phyloP scores from a whole-genome alignment of 2,113 vertebrate genomes.

The Larimichthys polyactis region DNA sequence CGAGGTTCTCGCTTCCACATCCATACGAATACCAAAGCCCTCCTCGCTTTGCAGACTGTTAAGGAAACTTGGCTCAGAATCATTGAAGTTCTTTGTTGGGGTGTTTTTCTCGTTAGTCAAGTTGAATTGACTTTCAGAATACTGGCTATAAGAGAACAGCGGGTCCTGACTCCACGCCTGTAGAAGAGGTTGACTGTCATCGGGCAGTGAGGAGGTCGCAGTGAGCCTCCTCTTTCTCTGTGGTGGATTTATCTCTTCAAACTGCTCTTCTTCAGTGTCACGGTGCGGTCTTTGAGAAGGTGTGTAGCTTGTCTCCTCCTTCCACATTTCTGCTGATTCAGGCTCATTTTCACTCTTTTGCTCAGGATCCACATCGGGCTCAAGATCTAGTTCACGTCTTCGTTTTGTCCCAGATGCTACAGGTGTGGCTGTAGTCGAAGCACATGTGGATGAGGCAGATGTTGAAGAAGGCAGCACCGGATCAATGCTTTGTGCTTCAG shows the following conservation, averaged over 20 bases:
- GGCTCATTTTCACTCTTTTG: conserved; percentile 21
- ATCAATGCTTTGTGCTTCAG: conserved; percentile 43
- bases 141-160: conserved; percentile 38
- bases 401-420: conserved; percentile 56
- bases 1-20: conserved; percentile 44
- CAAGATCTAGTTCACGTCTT: conserved; percentile 19
- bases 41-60: conserved; percentile 47
- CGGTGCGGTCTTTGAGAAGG: neutral
- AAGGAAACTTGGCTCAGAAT: conserved; percentile 34
- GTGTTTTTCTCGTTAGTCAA: neutral
- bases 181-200: conserved; percentile 32
- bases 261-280: conserved; percentile 49
- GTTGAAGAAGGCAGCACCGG: conserved; percentile 9
- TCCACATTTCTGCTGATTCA: conserved; percentile 16
- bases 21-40: conserved; percentile 29
- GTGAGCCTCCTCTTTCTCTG: conserved; percentile 55
- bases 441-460: neutral
- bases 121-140: conserved; percentile 33
- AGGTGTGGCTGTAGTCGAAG: neutral
- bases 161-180: conserved; percentile 62
- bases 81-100: neutral
- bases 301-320: neutral
- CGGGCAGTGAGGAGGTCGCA: neutral
- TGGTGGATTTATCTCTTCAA: conserved; percentile 53
- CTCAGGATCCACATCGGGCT: neutral